Conservation (phyloP, 2,113 vertebrate species). For the Rynchops niger region DNA sequence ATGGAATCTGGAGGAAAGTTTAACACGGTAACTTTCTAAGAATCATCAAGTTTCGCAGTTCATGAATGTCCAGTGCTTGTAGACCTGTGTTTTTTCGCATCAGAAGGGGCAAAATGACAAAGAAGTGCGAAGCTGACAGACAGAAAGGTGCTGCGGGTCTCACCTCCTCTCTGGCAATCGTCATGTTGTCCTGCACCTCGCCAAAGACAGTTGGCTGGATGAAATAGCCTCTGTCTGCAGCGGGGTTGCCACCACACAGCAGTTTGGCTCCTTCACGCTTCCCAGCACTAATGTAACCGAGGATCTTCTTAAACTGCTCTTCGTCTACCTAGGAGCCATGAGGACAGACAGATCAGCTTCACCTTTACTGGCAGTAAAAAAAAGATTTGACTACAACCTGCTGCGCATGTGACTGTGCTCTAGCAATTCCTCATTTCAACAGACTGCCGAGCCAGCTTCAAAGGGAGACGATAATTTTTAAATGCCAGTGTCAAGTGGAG, state of each 20-base stretch:
- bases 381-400: not conserved
- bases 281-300: slow-evolving; percentile 88
- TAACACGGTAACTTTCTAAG: not conserved
- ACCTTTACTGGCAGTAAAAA: not conserved
- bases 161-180: slow-evolving; percentile 94
- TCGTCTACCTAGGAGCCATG: slow-evolving; percentile 84
- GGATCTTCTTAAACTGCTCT: slow-evolving; percentile 92
- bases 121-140: not conserved
- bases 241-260: slow-evolving; percentile 87
- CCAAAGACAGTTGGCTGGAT: slow-evolving; percentile 95
- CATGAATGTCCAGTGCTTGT: not conserved
- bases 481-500: not conserved
- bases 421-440: not conserved
- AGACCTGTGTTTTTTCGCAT: not conserved
- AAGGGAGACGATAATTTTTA: not conserved
- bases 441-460: not conserved
- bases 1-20: not conserved
- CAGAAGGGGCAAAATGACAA: not conserved
- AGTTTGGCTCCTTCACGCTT: slow-evolving; percentile 92
- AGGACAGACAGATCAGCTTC: not conserved
- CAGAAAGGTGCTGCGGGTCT: not conserved
- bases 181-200: slow-evolving; percentile 92
- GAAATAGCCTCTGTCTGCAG: slow-evolving; percentile 92
- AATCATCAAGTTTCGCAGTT: accelerated
- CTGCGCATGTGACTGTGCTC: not conserved